These are phyloP conservation scores for Schizopygopsis malacanthus DNA, from an alignment of 2,797 vertebrate species.

Conservation along the genomic window DNA sequence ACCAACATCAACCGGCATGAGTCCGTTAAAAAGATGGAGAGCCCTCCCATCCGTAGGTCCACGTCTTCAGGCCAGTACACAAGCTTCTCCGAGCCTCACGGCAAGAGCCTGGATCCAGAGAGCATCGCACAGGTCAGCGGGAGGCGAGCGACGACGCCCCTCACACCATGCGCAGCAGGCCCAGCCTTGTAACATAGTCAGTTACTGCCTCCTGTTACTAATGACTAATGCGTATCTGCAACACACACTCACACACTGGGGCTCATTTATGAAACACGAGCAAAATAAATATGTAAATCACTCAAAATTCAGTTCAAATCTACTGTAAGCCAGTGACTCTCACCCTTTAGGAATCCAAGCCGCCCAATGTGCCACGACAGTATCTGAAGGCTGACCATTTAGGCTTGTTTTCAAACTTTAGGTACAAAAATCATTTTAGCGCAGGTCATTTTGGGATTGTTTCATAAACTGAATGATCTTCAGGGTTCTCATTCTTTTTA, in stretches of 20 bases:
- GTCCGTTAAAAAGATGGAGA: slow-evolving; percentile 93
- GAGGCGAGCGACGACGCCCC: slow-evolving; percentile 77
- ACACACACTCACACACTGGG: slow-evolving; percentile 23
- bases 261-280: slow-evolving; percentile 11
- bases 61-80: slow-evolving; percentile 96
- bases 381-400: not conserved
- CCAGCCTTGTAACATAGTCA: slow-evolving; percentile 77
- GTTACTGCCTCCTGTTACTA: slow-evolving; percentile 75
- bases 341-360: not conserved
- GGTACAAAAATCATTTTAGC: not conserved
- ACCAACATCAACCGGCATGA: slow-evolving; percentile 95
- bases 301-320: not conserved
- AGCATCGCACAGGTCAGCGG: slow-evolving; percentile 97
- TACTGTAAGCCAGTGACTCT: not conserved
- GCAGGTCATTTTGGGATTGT: not conserved
- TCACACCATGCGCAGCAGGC: slow-evolving; percentile 80
- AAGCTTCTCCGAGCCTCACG: slow-evolving; percentile 86
- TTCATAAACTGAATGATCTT: not conserved
- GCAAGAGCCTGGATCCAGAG: slow-evolving; percentile 94
- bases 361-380: not conserved
- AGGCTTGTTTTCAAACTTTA: not conserved
- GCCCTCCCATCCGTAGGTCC: slow-evolving; percentile 95
- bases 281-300: not conserved
- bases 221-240: slow-evolving; percentile 57
- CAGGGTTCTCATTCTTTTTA: not conserved